Evolutionary conservation across 92 coral and sea anemone genomes (phyloP).

Genomic region (Umimayanthus kanabou): DNA sequence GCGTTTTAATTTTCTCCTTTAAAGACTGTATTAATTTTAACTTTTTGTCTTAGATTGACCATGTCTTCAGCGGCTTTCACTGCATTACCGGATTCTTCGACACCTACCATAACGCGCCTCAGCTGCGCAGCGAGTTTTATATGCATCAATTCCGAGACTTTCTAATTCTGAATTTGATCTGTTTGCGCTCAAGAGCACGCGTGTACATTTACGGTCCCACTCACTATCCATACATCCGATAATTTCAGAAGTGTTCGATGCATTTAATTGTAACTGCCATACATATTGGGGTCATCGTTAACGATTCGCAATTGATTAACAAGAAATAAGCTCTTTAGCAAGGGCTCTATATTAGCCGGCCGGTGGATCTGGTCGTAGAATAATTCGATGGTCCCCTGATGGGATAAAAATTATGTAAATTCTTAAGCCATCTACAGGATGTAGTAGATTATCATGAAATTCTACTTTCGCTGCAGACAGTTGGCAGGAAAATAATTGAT

Average conservation of each 20-base stretch:
- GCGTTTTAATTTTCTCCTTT: background rate
- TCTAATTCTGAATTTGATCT: slow-evolving; percentile 35
- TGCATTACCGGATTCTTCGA: slow-evolving; percentile 14
- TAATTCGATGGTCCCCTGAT: slow-evolving; percentile 1
- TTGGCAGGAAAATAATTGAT: slow-evolving; percentile 29
- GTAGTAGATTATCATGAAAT: slow-evolving; percentile 23
- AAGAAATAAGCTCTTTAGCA: background rate
- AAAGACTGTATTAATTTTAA: background rate
- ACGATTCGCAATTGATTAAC: background rate
- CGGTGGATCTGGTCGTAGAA: slow-evolving; percentile 11
- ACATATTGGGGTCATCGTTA: too few relatives aligned
- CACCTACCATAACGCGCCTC: slow-evolving; percentile 4
- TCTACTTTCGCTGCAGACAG: background rate
- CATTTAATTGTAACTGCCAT: slow-evolving; percentile 10
- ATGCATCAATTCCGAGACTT: slow-evolving; percentile 19
- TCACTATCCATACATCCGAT: slow-evolving; percentile 29
- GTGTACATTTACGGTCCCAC: slow-evolving; percentile 41
- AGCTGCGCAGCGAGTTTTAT: slow-evolving; percentile 8
- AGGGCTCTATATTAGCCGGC: slow-evolving; percentile 25
- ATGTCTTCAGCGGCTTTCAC: slow-evolving; percentile 13
- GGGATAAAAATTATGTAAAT: slow-evolving; percentile 42
- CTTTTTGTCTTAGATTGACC: slow-evolving; percentile 19
- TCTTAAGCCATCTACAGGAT: slow-evolving; percentile 21
- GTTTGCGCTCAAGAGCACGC: slow-evolving; percentile 25
- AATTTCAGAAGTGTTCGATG: background rate